Percentiles rank a stretch among this genome's conserved stretches.
Conservation (phyloP, 1,140 invertebrate species). For the Papilio aristodemus region DNA sequence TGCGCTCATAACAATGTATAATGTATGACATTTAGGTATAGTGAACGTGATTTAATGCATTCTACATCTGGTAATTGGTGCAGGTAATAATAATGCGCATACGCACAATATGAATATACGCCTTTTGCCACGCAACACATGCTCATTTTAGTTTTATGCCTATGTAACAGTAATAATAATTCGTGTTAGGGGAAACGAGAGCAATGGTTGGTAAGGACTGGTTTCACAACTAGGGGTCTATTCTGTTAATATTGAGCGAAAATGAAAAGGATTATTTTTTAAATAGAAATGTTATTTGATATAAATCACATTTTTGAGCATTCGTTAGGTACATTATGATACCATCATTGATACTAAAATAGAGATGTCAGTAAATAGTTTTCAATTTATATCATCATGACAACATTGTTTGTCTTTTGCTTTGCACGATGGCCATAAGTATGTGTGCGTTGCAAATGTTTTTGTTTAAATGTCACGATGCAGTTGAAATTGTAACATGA, state of each 20-base stretch:
- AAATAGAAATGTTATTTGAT: not conserved
- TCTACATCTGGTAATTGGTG: slow-evolving; percentile 5
- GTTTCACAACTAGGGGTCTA: slow-evolving; percentile 1
- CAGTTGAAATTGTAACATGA: slow-evolving; percentile 6
- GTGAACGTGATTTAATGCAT: slow-evolving; percentile 20
- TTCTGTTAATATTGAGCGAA: not conserved
- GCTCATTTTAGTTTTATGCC: slow-evolving; percentile 18
- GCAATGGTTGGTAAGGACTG: slow-evolving; percentile 13
- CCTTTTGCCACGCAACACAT: slow-evolving; percentile 14
- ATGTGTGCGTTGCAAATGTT: no score
- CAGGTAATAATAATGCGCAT: slow-evolving; percentile 20
- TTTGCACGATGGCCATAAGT: not conserved
- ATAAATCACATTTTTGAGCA: not conserved
- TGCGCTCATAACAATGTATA: slow-evolving; percentile 4
- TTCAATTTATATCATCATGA: no score
- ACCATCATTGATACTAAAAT: not conserved
- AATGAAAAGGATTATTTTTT: slow-evolving; percentile 2
- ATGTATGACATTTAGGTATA: slow-evolving; percentile 17
- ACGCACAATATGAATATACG: slow-evolving; percentile 10
- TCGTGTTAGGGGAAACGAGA: slow-evolving; percentile 13
- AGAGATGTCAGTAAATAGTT: no score
- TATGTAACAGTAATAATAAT: slow-evolving; percentile 15
- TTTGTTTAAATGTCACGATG: not conserved
- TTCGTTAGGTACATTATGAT: not conserved
- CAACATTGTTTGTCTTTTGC: not conserved